These are phyloP conservation scores for Styela plicata DNA, from an alignment of 23 tunicate genomes.

Conservation along the genomic window DNA sequence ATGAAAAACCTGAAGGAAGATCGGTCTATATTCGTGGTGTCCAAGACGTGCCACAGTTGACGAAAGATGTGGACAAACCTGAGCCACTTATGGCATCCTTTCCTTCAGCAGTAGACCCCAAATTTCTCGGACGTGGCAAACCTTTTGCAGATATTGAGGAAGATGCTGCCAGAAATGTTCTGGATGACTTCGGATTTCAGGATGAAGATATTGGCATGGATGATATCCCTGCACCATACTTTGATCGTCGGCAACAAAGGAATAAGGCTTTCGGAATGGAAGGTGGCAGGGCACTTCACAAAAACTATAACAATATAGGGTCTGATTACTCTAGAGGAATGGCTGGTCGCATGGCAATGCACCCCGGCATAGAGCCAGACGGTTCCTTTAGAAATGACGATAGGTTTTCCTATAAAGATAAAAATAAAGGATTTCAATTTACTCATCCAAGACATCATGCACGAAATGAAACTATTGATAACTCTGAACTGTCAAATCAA, in stretches of 20 bases:
- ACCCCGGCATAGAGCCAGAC: not conserved
- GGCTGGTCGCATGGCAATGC: not conserved
- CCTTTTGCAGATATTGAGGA: not conserved
- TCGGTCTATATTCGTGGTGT: conserved; percentile 33
- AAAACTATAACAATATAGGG: not conserved
- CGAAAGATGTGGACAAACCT: conserved; percentile 22
- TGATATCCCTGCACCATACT: not conserved
- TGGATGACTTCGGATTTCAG: not conserved
- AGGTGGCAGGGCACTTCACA: not conserved
- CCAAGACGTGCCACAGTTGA: conserved; percentile 28
- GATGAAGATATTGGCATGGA: not conserved
- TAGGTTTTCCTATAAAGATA: not conserved
- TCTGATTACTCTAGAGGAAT: not conserved
- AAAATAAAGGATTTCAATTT: not conserved
- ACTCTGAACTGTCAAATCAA: not conserved
- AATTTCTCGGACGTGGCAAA: not conserved
- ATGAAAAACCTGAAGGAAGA: conserved; percentile 31
- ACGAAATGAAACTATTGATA: not conserved
- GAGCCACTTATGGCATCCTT: conserved; percentile 17
- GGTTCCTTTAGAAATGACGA: not conserved
- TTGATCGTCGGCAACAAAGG: conserved; percentile 1
- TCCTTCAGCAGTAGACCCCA: not conserved
- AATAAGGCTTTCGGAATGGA: not conserved
- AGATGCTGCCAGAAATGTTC: not conserved
- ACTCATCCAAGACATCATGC: not conserved